These are phyloP conservation scores for Delphinus delphis DNA, from an alignment of 2,113 vertebrate species.

Conservation along the genomic window DNA sequence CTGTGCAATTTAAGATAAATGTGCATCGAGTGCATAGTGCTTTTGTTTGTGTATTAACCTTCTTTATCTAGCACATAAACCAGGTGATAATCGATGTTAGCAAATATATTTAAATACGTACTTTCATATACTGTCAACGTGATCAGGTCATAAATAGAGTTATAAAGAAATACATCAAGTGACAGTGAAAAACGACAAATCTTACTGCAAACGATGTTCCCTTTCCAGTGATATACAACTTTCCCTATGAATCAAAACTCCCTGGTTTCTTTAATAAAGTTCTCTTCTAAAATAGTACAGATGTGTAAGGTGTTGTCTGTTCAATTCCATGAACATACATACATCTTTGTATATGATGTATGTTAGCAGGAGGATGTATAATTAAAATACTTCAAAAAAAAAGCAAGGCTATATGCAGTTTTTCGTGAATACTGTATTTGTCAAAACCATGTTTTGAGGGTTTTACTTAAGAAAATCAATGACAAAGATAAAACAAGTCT, in stretches of 20 bases:
- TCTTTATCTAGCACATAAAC: neutral
- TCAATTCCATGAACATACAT: neutral
- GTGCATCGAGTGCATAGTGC: neutral
- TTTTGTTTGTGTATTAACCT: neutral
- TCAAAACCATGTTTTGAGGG: neutral
- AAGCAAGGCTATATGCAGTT: neutral
- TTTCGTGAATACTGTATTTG: neutral
- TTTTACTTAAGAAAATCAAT: conserved; percentile 23
- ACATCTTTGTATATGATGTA: neutral
- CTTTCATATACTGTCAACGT: neutral
- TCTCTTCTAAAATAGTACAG: neutral
- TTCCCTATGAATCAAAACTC: neutral
- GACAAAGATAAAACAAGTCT: conserved; percentile 17
- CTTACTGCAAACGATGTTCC: neutral
- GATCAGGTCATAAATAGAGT: neutral
- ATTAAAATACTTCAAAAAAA: neutral
- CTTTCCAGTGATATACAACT: neutral
- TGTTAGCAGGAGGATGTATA: neutral
- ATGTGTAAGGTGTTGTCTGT: neutral
- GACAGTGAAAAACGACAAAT: neutral
- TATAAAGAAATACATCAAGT: neutral
- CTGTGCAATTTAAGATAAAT: neutral
- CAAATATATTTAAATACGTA: neutral
- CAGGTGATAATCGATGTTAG: neutral
- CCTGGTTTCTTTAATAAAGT: neutral